phyloP scores from a whole-genome alignment of 2,113 vertebrate genomes.

The Halcyon malimbica region DNA sequence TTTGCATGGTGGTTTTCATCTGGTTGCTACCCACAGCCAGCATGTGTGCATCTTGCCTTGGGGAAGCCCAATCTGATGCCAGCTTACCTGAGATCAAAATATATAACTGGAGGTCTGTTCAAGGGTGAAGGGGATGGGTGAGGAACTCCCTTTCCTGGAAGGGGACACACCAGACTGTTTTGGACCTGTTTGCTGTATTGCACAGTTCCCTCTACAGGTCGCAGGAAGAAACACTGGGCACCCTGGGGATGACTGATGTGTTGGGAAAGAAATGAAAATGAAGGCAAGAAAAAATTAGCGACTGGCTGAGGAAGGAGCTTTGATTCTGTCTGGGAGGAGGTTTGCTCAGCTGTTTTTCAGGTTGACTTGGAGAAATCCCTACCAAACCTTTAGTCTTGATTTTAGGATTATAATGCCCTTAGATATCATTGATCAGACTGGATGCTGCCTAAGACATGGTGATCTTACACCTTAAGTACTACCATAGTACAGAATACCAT shows the following conservation, averaged over 20 bases:
- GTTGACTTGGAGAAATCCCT: not conserved
- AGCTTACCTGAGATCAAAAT: not conserved
- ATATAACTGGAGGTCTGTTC: not conserved
- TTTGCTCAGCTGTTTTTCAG: conserved; percentile 20
- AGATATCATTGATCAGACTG: not conserved
- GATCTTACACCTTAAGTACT: not conserved
- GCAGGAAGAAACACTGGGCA: not conserved
- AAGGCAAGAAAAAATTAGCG: conserved; percentile 8
- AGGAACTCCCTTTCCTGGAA: not conserved
- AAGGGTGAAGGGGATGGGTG: not conserved
- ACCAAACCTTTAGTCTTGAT: not conserved
- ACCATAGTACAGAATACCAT: not conserved
- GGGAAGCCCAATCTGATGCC: not conserved
- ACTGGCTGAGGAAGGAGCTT: not conserved
- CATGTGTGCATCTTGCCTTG: accelerated
- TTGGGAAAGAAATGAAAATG: conserved; percentile 34
- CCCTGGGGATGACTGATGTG: not conserved
- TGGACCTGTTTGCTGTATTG: not conserved
- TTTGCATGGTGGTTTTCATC: not conserved
- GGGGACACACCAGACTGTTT: not conserved
- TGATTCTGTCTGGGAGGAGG: not conserved
- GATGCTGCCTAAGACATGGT: not conserved
- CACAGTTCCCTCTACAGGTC: conserved; percentile 55
- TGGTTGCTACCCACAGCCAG: not conserved
- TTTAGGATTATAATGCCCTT: not conserved